phyloP scores from a whole-genome alignment of 2,888 invertebrate genomes.

The Adelphocoris suturalis region DNA sequence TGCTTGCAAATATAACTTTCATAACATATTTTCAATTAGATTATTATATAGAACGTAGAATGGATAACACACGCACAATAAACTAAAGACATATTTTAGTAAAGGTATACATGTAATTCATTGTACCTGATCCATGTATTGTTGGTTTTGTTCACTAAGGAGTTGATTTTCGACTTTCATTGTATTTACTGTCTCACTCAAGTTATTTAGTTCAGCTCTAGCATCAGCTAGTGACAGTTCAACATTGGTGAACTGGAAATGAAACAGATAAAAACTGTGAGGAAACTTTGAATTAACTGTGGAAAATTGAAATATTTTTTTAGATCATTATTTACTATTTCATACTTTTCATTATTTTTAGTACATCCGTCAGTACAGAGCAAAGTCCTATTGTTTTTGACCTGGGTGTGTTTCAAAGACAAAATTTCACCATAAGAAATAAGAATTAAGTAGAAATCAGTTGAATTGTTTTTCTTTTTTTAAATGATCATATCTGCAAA shows the following conservation, averaged over 20 bases:
- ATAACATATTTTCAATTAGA: too few species aligned
- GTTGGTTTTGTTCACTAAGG: conserved; percentile 74
- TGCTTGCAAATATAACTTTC: neutral
- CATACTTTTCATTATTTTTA: too few species aligned
- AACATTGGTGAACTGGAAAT: conserved; percentile 31
- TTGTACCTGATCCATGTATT: conserved; percentile 71
- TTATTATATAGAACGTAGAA: neutral
- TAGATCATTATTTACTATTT: too few species aligned
- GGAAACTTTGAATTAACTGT: too few species aligned
- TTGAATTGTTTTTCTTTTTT: too few species aligned
- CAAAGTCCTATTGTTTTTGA: too few species aligned
- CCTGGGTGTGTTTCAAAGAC: too few species aligned
- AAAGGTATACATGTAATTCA: neutral
- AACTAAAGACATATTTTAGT: neutral
- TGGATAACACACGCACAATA: neutral
- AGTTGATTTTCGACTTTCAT: conserved; percentile 73
- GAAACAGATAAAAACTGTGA: neutral
- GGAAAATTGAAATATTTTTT: too few species aligned
- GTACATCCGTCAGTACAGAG: too few species aligned
- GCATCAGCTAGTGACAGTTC: conserved; percentile 57
- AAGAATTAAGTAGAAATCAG: too few species aligned
- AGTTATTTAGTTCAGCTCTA: conserved; percentile 65
- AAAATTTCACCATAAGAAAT: too few species aligned
- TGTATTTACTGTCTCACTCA: conserved; percentile 61
- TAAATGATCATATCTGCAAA: too few species aligned